Evolutionary conservation across 2,888 invertebrate species (phyloP), one percentile per base, ranked within the genome.

Genomic region (Galerucella pusilla): DNA sequence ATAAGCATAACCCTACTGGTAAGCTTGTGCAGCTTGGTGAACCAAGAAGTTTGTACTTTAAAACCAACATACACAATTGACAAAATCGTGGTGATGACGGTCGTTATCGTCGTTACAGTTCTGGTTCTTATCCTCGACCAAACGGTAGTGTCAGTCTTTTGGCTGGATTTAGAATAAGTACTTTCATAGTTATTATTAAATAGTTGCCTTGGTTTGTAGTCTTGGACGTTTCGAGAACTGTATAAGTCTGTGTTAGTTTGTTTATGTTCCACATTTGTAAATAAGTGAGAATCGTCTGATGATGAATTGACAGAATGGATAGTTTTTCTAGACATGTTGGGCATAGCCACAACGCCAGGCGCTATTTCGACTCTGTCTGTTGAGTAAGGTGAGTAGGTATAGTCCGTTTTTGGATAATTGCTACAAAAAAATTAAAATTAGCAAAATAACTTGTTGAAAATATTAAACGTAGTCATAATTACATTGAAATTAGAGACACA

Each of bases 351-450:
- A 73, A 95, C 91, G 1, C 95, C 95, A 0, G 94, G 94, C 0
- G 93, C 93, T 73, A 95, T 88, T 86, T 94, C 94, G 81, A 94
- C 93, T 69, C 95, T 92, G 89, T 94, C 94, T 80, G 92, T 92
- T n/a, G 96, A 96, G 81, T 93, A 89, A 78, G 91, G 91, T 2
- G 96, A 95, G 87, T 97, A 97, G 10, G 96, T 96, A 89, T 96
- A 96, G 88, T 96, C 96, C 76, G 96, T 97, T 89, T 97, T 97
- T 6, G 96, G 96, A 86, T 93, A 95, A 87, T 93, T 93, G 87
- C 96, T 96, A 90, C 16, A 89, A 88, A 73, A 78, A 80, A 68
- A 73, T 59, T 20, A 70, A 6, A 52, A 52, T 52, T n/a, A 52
- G 6, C n/a, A n/a, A 46, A 3, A 46, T 11, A 46, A 2, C 11